Percentiles rank a stretch among this genome's conserved stretches.
These are phyloP conservation scores for Lithosia quadra DNA, from an alignment of 2,888 invertebrate species.

Conservation along the genomic window DNA sequence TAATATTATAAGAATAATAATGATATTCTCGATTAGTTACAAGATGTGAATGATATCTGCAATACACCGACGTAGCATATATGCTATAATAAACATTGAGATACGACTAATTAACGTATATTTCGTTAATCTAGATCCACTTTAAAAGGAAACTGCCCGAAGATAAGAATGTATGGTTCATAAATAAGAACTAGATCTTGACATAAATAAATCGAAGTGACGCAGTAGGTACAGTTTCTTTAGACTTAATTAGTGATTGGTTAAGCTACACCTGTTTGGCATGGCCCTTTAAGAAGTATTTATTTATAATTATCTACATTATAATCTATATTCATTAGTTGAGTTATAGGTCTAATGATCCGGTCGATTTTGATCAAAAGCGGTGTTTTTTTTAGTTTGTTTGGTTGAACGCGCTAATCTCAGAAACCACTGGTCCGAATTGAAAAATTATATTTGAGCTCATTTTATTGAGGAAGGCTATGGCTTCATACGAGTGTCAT, in stretches of 20 bases:
- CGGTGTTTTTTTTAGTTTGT: no score
- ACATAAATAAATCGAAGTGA: conserved; percentile 51
- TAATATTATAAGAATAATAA: background rate
- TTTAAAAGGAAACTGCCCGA: conserved; percentile 19
- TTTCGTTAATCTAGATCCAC: conserved; percentile 13
- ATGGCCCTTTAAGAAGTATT: conserved; percentile 40
- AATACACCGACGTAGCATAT: background rate
- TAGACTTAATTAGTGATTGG: conserved; percentile 60
- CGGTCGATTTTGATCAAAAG: background rate
- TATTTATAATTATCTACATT: background rate
- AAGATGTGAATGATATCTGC: conserved; percentile 1
- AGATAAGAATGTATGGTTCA: conserved; percentile 39
- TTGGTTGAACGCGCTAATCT: no score
- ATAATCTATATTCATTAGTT: background rate
- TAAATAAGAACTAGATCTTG: conserved; percentile 51
- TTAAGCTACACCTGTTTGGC: conserved; percentile 66
- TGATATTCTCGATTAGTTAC: background rate
- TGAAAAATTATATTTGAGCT: no score
- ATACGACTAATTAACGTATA: conserved; percentile 15
- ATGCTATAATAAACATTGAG: background rate
- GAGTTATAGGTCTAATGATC: background rate
- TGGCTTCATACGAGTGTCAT: no score
- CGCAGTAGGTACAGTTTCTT: conserved; percentile 50
- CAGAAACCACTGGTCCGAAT: no score
- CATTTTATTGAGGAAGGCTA: no score